Base-by-base conservation (phyloP, 1,140 invertebrate species). In the Heliconius hewitsoni region DNA sequence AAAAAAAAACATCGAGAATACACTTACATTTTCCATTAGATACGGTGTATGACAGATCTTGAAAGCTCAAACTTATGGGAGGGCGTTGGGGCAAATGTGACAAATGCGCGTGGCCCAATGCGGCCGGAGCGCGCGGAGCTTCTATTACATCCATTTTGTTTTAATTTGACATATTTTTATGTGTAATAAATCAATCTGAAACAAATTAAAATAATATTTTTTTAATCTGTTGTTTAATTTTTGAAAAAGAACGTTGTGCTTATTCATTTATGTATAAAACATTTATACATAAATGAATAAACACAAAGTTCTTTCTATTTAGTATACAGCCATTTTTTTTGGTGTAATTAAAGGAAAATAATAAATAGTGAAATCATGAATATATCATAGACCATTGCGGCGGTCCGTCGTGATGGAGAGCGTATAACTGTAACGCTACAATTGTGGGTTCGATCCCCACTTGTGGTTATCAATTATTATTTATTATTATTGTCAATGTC, bases 61-160 rank as follows among this genome's bases (percentile, higher is more conserved):
- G 95, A 88, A 98, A 97, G 85, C 96, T 96, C 34, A 98, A 96
- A 86, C 97, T 96, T 52, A 97, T 94, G 0, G 96, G 95, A 6
- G 96, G 95, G 86, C 96, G 92, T 82, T 95, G 94, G 0, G 96
- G 96, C 50, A 97, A 91, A 84, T 96, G 95, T 4, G 96, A 96
- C 13, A 96, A 82, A 34, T 94, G 90, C 27, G 87, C 90, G 66
- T 83, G 84, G 0, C 89, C 89, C 42, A 92, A 80, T 11, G 79
- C 83, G 37, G 82, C 84, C 18, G 79, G 76, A 37, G 81, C 76
- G 18, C 39, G 23, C 9, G 23, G 11, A 23, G 46, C 23, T 73
- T 73, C 39, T n/a, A 73, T 50, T 39, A 19, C 19, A 39, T 16
- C n/a, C 11, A 72, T 39, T 18, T 71, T 13, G 5, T 1, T 42